phyloP scores from a whole-genome alignment of 2,113 vertebrate species.

The Lepisosteus oculatus region DNA sequence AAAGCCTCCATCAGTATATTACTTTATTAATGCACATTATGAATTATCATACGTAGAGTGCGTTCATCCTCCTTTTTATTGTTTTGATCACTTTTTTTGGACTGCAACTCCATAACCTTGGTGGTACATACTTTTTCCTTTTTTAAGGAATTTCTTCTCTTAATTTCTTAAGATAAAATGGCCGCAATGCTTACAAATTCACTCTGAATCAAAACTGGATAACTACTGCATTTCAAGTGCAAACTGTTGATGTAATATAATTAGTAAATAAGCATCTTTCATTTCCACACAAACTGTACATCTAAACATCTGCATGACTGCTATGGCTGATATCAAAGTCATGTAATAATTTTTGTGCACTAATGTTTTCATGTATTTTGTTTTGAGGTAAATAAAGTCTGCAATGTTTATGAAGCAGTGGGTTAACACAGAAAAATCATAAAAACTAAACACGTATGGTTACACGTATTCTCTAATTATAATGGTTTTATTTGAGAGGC shows the following conservation, averaged over 20 bases:
- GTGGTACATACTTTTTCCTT: too few relatives aligned
- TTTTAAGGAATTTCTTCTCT: too few relatives aligned
- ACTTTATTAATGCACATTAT: too few relatives aligned
- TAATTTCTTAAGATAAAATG: too few relatives aligned
- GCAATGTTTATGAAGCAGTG: not conserved
- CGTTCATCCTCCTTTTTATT: too few relatives aligned
- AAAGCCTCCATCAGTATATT: too few relatives aligned
- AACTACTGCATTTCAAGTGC: slow-evolving; percentile 31
- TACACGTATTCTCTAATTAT: too few relatives aligned
- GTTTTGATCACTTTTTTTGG: too few relatives aligned
- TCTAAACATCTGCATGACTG: slow-evolving; percentile 52
- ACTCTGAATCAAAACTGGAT: not conserved
- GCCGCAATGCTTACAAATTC: slow-evolving; percentile 25
- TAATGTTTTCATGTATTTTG: slow-evolving; percentile 4
- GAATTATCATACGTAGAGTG: too few relatives aligned
- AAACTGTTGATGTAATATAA: slow-evolving; percentile 63
- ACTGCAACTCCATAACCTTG: too few relatives aligned
- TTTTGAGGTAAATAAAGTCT: not conserved
- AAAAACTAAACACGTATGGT: not conserved
- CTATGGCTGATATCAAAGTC: slow-evolving; percentile 12
- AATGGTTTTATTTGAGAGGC: too few relatives aligned
- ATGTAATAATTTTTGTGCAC: slow-evolving; percentile 17
- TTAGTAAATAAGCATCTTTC: slow-evolving; percentile 53
- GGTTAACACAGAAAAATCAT: not conserved
- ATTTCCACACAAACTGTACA: slow-evolving; percentile 45